Percentiles rank a stretch among this genome's conserved stretches.
Conservation (phyloP, 1,140 invertebrate genomes). For the Sarcophaga bullata region DNA sequence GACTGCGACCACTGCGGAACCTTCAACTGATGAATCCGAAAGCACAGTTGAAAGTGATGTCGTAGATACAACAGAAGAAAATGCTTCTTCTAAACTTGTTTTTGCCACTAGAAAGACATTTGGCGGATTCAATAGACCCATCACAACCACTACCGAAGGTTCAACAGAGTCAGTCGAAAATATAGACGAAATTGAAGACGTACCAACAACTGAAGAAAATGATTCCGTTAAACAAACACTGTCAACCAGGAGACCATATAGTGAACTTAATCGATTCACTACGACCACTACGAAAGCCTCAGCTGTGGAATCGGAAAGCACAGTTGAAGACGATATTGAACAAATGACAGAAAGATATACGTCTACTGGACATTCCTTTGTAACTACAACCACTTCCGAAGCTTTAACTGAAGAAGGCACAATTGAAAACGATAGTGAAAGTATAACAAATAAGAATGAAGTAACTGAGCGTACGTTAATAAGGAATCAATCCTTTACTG, state of each 20-base stretch:
- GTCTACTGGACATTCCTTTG: not conserved
- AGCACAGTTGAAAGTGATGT: too few species aligned
- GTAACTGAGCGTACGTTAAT: too few species aligned
- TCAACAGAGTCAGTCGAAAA: not conserved
- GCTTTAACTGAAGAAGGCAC: too few species aligned
- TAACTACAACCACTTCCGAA: not conserved
- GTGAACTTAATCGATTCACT: not conserved
- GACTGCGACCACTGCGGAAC: too few species aligned
- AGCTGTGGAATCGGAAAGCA: not conserved
- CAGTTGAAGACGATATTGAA: not conserved
- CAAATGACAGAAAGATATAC: not conserved
- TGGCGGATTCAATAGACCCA: not conserved
- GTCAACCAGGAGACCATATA: constrained; percentile 7
- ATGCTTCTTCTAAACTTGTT: not conserved
- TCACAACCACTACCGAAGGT: not conserved
- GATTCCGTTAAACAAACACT: not conserved
- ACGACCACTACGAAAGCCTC: not conserved
- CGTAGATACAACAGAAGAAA: not conserved
- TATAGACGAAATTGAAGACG: not conserved
- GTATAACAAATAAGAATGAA: too few species aligned
- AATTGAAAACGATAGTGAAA: too few species aligned
- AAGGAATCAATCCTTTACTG: too few species aligned
- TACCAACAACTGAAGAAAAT: not conserved
- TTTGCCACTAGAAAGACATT: not conserved
- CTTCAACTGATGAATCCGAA: not conserved